Conservation (phyloP, 2,113 vertebrate genomes). For the Poeciliopsis occidentalis region DNA sequence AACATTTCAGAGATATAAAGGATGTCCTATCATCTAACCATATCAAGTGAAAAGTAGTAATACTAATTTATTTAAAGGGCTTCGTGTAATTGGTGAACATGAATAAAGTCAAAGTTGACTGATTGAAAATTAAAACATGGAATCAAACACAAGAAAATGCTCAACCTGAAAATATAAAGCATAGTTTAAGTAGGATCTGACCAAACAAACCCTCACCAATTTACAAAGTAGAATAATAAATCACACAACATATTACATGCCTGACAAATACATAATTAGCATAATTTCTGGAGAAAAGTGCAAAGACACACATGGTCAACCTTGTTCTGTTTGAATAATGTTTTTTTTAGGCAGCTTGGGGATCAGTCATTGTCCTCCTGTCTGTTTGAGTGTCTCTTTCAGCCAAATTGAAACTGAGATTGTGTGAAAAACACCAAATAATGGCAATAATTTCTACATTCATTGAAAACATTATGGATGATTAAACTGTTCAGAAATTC, state of each 20-base stretch:
- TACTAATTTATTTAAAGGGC: not conserved
- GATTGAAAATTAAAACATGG: not conserved
- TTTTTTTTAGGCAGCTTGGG: constrained; percentile 50
- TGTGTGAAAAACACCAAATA: constrained; percentile 42
- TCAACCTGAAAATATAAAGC: not conserved
- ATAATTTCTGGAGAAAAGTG: constrained; percentile 59
- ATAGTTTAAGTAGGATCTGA: not conserved
- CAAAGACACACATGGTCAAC: constrained; percentile 52
- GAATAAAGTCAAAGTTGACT: no score
- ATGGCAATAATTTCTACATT: not conserved
- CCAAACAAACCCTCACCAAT: not conserved
- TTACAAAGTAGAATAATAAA: constrained; percentile 32
- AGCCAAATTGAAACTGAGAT: constrained; percentile 65
- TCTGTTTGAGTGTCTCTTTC: constrained; percentile 60
- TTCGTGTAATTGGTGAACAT: not conserved
- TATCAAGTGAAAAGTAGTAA: not conserved
- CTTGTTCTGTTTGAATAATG: constrained; percentile 57
- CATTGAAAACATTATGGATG: not conserved
- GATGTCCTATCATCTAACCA: not conserved
- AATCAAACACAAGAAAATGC: no score
- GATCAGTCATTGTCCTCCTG: constrained; percentile 66
- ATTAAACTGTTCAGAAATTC: not conserved
- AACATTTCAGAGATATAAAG: not conserved
- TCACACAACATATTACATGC: constrained; percentile 28
- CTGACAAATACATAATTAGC: constrained; percentile 56